phyloP scores from a whole-genome alignment of 2,113 vertebrate genomes.

The Gopherus flavomarginatus region DNA sequence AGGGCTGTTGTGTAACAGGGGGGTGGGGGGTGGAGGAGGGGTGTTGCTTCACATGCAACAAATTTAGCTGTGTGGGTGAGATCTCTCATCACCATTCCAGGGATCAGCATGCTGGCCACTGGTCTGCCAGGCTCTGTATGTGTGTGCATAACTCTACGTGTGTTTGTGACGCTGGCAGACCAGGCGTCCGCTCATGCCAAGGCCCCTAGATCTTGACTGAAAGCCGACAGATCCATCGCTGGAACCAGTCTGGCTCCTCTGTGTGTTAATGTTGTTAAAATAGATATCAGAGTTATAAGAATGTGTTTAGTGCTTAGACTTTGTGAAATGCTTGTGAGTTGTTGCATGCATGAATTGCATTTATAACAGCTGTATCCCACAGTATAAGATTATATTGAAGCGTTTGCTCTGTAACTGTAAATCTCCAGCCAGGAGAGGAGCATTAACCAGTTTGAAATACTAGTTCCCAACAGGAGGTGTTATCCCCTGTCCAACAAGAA shows the following conservation, averaged over 20 bases:
- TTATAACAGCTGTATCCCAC: neutral
- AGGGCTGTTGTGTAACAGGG: slow-evolving; percentile 16
- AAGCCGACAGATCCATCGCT: neutral
- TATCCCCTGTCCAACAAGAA: neutral
- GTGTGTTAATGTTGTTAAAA: neutral
- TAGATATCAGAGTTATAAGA: neutral
- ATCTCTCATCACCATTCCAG: slow-evolving; percentile 9
- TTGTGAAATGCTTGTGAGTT: neutral
- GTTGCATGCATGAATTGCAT: neutral
- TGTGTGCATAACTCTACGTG: neutral
- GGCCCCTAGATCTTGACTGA: neutral
- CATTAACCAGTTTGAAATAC: neutral
- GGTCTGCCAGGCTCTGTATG: neutral
- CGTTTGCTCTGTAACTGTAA: neutral
- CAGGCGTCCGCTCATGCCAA: neutral
- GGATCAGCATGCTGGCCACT: neutral
- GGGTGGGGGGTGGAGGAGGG: neutral
- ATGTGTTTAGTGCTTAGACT: neutral
- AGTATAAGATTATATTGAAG: neutral
- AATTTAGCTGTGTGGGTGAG: neutral
- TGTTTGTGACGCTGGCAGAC: neutral
- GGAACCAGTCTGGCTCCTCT: neutral
- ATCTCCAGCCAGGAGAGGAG: neutral
- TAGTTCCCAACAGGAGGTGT: neutral
- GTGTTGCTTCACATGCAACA: neutral